Evolutionary conservation across 1,140 invertebrate genomes (phyloP), one percentile per base, ranked within the genome.

Genomic region (Oedothorax gibbosus): DNA sequence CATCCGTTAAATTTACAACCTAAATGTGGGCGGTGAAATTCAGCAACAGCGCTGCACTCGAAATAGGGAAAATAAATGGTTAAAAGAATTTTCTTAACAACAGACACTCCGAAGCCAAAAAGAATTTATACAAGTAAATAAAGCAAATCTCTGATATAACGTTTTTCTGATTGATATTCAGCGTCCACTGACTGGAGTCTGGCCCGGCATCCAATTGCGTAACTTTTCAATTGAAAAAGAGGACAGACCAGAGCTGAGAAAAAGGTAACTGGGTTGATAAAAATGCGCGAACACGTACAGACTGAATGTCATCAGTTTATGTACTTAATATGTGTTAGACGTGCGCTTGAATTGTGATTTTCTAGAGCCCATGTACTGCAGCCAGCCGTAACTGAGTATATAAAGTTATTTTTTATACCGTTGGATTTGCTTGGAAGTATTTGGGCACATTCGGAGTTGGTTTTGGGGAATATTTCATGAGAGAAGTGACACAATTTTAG

Each of bases 261-360:
- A 82, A 82, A 82, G 56, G 49, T 56, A 82, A 20, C 15, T 15
- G 20, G 72, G 53, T 71, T 81, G 49, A 82, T 82, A 82, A 82
- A 82, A 82, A 82, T 82, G 80, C 80, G 80, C 20, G 66, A 73
- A 73, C 80, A 82, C 80, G 80, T 62, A 62, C 53, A 18, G 21
- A 21, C 80, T 72, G 69, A 71, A 82, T 82, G 54, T 56, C 56
- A 54, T 64, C 15, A 73, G 57, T 81, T 54, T 73, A 53, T 53
- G 80, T 65, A 73, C 69, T 82, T 82, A 71, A 82, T 82, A 82
- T 82, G 68, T 72, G 68, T 64, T 69, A 73, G 72, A 64, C 80
- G 80, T 82, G 80, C 80, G 69, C 68, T 73, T 82, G 80, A 82
- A 82, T 82, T 82, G 62, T 82, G 80, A 82, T 73, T 73, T 71